These are phyloP conservation scores for Andrena chrysosceles DNA, from an alignment of 2,888 invertebrate species.

Conservation along the genomic window DNA sequence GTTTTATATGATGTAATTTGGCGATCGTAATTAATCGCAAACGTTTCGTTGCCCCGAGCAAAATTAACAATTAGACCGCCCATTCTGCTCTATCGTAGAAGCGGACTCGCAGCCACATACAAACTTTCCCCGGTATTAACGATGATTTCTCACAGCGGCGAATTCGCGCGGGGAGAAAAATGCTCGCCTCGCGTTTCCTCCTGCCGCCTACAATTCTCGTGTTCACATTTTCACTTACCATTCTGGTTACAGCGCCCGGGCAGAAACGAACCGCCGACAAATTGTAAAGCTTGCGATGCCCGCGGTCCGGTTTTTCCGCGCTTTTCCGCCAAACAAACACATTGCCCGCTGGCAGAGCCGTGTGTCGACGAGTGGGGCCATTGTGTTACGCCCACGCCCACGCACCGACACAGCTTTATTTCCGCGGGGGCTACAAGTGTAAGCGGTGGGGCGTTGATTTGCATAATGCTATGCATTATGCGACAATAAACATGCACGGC, in stretches of 20 bases:
- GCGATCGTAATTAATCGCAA: constrained; percentile 40
- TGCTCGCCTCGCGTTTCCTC: background rate
- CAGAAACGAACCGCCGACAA: constrained; percentile 27
- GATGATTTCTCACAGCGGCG: background rate
- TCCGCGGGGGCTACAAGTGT: constrained; percentile 60
- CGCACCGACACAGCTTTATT: constrained; percentile 65
- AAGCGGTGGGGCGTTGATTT: constrained; percentile 67
- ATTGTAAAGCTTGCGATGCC: constrained; percentile 12
- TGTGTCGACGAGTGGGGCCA: constrained; percentile 14
- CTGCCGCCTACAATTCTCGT: background rate
- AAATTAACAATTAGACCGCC: constrained; percentile 36
- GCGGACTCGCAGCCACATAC: background rate
- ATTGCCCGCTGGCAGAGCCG: background rate
- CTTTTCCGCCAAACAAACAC: constrained; percentile 19
- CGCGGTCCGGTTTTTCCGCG: constrained; percentile 21
- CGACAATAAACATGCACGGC: constrained; percentile 71
- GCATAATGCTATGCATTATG: constrained; percentile 75
- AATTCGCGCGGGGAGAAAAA: background rate
- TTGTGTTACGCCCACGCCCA: constrained; percentile 63
- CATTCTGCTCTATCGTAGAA: background rate
- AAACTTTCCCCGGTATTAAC: background rate
- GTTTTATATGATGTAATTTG: constrained; percentile 13
- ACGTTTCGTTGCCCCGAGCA: constrained; percentile 24
- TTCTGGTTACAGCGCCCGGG: background rate
- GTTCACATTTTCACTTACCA: constrained; percentile 1